Base-by-base conservation (phyloP, 2,113 vertebrate species). In the Neopipo cinnamomea region DNA sequence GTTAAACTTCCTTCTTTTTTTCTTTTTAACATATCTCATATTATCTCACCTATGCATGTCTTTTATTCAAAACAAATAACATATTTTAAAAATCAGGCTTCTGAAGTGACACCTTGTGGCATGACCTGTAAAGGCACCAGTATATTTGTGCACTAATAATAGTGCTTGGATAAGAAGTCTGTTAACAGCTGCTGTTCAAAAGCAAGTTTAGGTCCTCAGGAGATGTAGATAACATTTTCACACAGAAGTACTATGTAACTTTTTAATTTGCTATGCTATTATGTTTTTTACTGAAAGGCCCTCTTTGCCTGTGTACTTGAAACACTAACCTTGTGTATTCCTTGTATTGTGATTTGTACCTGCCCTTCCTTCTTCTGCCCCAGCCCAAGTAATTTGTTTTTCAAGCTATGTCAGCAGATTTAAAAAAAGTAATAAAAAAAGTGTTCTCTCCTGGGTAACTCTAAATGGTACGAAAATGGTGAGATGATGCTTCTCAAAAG, bases 211-310 rank as follows among this genome's bases (percentile, higher is more conserved):
- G 24, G 19, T 61, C 81, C 12, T 66, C 9, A 27, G 30, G 24
- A 91, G 30, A 12, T 58, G 6, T 1, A 62, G 30, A 14, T 91
- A 44, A 20, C 9, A 62, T 78, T 75, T 66, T 63, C 37, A 63
- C 8, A 12, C 0, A 0, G 11, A 58, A 76, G 5, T 49, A n/a
- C 21, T 56, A 7, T 1, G 2, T 35, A 41, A 20, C 35, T 33
- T 55, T 25, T 52, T 41, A 14, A 25, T 25, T 8, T 17, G 5
- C 28, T 39, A 8, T 62, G 30, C 30, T 39, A 15, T 31, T 83
- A 1, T 9, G 3, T 3, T 39, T 81, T 70, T 55, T 91, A 37
- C 8, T 12, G 35, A 44, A 55, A 52, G 20, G 2, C 15, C 9
- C 2, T 77, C 2, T 52, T 50, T 33, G 6, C 11, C 19, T 39